Base-by-base conservation (phyloP, 2,888 invertebrate genomes). In the Entomobrya proxima region DNA sequence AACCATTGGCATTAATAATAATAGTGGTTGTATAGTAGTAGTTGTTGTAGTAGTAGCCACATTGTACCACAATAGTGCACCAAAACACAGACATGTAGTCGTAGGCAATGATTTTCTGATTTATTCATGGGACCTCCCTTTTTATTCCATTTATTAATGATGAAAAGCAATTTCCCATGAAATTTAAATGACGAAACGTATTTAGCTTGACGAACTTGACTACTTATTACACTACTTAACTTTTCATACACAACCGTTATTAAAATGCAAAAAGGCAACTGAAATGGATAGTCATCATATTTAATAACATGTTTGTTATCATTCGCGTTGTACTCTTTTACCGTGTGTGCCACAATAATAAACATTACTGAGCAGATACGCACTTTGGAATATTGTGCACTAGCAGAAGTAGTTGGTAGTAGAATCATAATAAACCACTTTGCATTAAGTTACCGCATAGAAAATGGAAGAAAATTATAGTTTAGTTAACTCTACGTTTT, bases 121-220 rank as follows among this genome's bases (percentile, higher is more conserved):
- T 83, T 83, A 83, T 83, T 83, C 76, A 83, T 83, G 83, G n/a
- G 27, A n/a, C 40, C 44, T 30, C 55, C 35, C 69, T 76, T 30
- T 72, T 76, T 76, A 83, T 76, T 69, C 61, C 76, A 76, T 52
- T 76, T 64, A 82, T 82, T 82, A 75, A 82, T 82, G 67, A 82
- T 64, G 82, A 75, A 67, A 75, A 76, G 64, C 75, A 82, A 75
- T 82, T 75, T 76, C 40, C 24, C 55, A 83, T 83, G 83, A 83
- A 83, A 83, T 76, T 83, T 83, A 67, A 76, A 83, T 76, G 76
- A 67, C 30, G 27, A 58, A 72, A 72, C 72, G 40, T 72, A 50
- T 72, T 72, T 27, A 40, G 24, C 44, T 6, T 21, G 32, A 7
- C 30, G 72, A 30, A 30, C n/a, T 24, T 30, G 24, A 30, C n/a